These are phyloP conservation scores for Coronaproctus castanopsis DNA, from an alignment of 2,888 invertebrate genomes.

Conservation along the genomic window DNA sequence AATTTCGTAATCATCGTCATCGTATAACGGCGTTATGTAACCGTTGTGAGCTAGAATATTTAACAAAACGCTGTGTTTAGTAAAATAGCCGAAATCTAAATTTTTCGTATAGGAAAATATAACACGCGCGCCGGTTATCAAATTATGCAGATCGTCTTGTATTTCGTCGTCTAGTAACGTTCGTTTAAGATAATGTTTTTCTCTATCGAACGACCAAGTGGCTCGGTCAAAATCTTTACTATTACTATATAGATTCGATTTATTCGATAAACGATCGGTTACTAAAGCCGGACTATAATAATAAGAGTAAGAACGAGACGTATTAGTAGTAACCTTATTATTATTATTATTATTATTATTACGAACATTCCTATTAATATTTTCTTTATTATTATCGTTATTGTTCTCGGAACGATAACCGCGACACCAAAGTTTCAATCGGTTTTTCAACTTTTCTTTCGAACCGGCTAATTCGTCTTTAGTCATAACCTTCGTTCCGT, in stretches of 20 bases:
- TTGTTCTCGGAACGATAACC: no score
- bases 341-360: neutral
- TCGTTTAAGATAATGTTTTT: neutral
- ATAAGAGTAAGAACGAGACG: no score
- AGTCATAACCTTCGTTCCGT: neutral
- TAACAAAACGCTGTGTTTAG: neutral
- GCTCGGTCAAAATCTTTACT: no score
- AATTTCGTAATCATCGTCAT: neutral
- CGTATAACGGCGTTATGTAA: neutral
- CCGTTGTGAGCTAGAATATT: neutral
- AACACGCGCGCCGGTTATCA: neutral
- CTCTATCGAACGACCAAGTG: neutral
- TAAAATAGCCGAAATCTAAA: neutral
- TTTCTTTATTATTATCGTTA: no score
- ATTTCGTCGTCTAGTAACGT: neutral
- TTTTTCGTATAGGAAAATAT: neutral
- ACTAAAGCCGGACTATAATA: no score
- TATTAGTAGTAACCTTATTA: neutral
- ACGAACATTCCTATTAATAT: no score
- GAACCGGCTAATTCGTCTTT: no score
- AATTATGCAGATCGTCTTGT: neutral
- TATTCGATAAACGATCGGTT: neutral
- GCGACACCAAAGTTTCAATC: no score
- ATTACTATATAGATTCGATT: neutral
- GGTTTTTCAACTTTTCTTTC: no score